phyloP scores from a whole-genome alignment of 2,113 vertebrate species.

The Catharus minimus region DNA sequence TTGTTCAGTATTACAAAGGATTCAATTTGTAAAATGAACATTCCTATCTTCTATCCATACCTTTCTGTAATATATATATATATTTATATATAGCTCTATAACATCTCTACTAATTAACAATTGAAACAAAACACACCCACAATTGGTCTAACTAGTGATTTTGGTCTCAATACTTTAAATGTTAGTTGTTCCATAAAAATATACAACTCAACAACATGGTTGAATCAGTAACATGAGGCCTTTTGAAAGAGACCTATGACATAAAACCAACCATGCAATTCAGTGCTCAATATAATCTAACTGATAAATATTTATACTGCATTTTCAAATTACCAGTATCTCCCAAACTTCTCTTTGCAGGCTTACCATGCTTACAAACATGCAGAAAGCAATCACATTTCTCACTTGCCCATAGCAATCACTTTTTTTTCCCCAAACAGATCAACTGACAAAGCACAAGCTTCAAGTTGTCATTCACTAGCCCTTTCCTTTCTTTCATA shows the following conservation, averaged over 20 bases:
- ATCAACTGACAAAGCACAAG: slow-evolving; percentile 24
- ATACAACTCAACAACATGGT: slow-evolving; percentile 55
- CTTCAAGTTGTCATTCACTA: neutral
- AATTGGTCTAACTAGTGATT: slow-evolving; percentile 67
- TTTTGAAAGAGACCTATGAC: slow-evolving; percentile 34
- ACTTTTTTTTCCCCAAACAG: neutral
- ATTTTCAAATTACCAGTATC: slow-evolving; percentile 48
- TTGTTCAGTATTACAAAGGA: slow-evolving; percentile 28
- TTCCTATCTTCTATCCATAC: slow-evolving; percentile 57
- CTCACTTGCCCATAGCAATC: slow-evolving; percentile 36
- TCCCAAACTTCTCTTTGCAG: slow-evolving; percentile 42
- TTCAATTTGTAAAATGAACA: slow-evolving; percentile 27
- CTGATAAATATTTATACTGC: slow-evolving; percentile 66
- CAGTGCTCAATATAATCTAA: slow-evolving; percentile 73
- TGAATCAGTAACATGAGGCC: slow-evolving; percentile 48
- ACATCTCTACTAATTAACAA: slow-evolving; percentile 70
- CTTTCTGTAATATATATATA: slow-evolving; percentile 69
- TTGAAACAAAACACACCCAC: slow-evolving; percentile 77
- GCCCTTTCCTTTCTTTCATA: slow-evolving; percentile 11
- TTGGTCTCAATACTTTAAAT: slow-evolving; percentile 76
- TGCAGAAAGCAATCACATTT: slow-evolving; percentile 59
- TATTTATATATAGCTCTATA: slow-evolving; percentile 68
- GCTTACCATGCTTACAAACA: slow-evolving; percentile 67
- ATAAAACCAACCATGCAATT: slow-evolving; percentile 63
- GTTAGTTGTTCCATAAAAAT: slow-evolving; percentile 71